Conservation (phyloP, 2,113 vertebrate species). For the Strix aluco region DNA sequence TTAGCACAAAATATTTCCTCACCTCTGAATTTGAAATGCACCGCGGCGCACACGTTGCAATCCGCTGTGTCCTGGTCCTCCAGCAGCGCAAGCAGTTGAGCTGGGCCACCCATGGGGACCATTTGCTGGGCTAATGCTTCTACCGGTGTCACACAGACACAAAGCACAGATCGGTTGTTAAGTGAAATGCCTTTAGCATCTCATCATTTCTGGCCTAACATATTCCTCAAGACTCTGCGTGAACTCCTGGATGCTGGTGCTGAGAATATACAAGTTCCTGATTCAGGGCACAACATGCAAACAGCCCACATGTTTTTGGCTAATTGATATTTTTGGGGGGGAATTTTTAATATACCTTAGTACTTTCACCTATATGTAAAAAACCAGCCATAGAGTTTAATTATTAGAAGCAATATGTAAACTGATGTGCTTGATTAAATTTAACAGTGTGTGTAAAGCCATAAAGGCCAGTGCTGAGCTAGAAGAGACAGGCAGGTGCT, state of each 20-base stretch:
- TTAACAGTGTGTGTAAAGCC: slow-evolving; percentile 30
- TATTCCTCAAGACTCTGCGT: background rate
- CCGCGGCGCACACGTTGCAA: accelerated
- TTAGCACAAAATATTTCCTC: background rate
- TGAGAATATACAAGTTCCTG: background rate
- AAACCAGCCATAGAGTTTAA: background rate
- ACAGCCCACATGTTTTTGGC: accelerated
- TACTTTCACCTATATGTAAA: background rate
- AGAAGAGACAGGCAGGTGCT: slow-evolving; percentile 43
- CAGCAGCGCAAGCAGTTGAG: accelerated
- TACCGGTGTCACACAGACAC: background rate
- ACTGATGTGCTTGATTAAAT: slow-evolving; percentile 35
- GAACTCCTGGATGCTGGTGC: background rate
- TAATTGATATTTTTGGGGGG: background rate
- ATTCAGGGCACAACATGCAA: background rate
- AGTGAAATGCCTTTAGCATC: background rate
- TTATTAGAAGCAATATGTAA: slow-evolving; percentile 14
- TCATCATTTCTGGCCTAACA: background rate
- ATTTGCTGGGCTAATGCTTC: background rate
- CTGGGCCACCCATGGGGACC: background rate
- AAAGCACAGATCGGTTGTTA: background rate
- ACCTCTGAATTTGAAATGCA: accelerated
- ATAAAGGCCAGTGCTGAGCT: slow-evolving; percentile 1
- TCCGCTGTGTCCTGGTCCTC: accelerated
- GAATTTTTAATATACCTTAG: background rate